Base-by-base conservation (phyloP, 2,113 vertebrate genomes). In the Rafetus swinhoei region DNA sequence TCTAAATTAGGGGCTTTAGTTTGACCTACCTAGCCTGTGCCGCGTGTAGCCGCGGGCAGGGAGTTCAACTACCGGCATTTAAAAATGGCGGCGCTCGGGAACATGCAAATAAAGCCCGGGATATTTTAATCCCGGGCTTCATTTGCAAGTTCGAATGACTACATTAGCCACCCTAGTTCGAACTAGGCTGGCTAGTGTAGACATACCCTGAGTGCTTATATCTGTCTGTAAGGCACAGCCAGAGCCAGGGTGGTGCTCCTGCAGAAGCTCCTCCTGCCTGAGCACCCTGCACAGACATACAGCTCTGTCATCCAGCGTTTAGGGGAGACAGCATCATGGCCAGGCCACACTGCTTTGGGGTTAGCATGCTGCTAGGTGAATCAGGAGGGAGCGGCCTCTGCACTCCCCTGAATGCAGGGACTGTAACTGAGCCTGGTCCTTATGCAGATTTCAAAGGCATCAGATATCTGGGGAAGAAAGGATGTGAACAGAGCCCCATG, bases 381-480 rank as follows among this genome's bases (percentile, higher is more conserved):
- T 55, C 14, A 21, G 1, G 6, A 14, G 92, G 19, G 6, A 81
- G 13, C 0, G 2, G 87, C 32, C 25, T 56, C 12, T 79, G 5
- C 62, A 39, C 18, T 85, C 12, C 81, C 1, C 89, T n/a, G 54
- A 86, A 9, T 21, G 39, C 19, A 57, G 14, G 6, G 45, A 88
- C 39, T 21, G 87, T 59, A 27, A 59, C 18, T 32, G 72, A 65
- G 25, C 18, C 1, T 53, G 65, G 25, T 76, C 53, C 13, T 81
- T 57, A 24, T 0, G 0, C 12, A 35, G 22, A 16, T 27, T 52
- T 27, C 62, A 54, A 12, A 54, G 53, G 53, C 6, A 14, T 45
- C 45, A 45, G 45, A 45, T 45, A 45, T 45, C 45, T 54, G 53
- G 53, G 6, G 53, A 54, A 54, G 53, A 54, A 14, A 14, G 53